Percentiles rank a stretch among this genome's conserved stretches.
These are phyloP conservation scores for Caerostris extrusa DNA, from an alignment of 1,140 invertebrate species.

Conservation along the genomic window DNA sequence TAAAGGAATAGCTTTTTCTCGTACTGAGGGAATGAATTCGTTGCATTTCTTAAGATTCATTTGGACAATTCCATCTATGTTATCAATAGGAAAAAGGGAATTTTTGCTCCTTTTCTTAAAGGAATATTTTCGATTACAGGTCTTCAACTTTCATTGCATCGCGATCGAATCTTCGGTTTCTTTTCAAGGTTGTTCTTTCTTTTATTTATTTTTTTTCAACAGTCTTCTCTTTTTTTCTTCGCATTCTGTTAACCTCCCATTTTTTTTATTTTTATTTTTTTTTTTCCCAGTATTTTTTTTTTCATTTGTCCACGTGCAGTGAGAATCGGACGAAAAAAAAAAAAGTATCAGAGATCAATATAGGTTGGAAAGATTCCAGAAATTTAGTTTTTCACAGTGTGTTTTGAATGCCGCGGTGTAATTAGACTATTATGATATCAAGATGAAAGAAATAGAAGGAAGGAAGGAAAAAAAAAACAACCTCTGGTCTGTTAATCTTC, in stretches of 20 bases:
- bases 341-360: conserved; percentile 19
- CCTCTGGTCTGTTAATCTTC: neutral
- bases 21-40: conserved; percentile 43
- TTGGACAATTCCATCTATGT: conserved; percentile 70
- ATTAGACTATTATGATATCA: conserved; percentile 51
- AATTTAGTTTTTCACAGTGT: neutral
- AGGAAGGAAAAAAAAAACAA: neutral
- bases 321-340: conserved; percentile 4
- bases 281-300: too few species aligned
- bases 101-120: conserved; percentile 50
- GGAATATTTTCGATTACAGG: conserved; percentile 66
- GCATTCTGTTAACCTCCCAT: conserved; percentile 41
- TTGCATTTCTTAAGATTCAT: conserved; percentile 62
- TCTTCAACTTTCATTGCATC: conserved; percentile 59
- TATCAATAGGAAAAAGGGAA: conserved; percentile 59
- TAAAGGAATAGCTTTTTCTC: conserved; percentile 10
- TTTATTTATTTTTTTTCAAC: conserved; percentile 10
- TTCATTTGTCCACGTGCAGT: neutral
- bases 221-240: conserved; percentile 38
- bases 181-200: conserved; percentile 27
- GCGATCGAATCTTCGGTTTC: conserved; percentile 51
- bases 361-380: conserved; percentile 31
- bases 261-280: neutral
- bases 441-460: neutral
- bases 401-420: conserved; percentile 36